Conservation (phyloP, 2,797 vertebrate genomes). For the Macropodus opercularis region DNA sequence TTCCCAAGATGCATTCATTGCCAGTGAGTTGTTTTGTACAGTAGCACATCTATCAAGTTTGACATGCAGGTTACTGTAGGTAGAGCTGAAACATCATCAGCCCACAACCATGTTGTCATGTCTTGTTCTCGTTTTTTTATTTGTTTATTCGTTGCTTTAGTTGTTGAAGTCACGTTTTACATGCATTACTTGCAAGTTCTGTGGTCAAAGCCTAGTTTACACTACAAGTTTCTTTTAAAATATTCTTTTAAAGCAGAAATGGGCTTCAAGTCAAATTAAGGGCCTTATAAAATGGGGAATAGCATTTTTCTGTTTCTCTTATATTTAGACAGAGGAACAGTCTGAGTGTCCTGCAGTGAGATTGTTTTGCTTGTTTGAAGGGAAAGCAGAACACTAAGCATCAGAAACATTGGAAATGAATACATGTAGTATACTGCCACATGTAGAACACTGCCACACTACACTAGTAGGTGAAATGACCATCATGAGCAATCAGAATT, state of each 20-base stretch:
- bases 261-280: slow-evolving; percentile 67
- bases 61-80: slow-evolving; percentile 20
- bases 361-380: slow-evolving; percentile 74
- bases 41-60: slow-evolving; percentile 21
- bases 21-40: slow-evolving; percentile 31
- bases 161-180: not conserved
- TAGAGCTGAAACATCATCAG: slow-evolving; percentile 1
- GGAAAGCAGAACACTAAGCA: slow-evolving; percentile 50
- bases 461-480: not conserved
- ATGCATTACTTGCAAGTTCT: not conserved
- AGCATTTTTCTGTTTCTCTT: slow-evolving; percentile 45
- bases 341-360: slow-evolving; percentile 67
- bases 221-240: slow-evolving; percentile 42
- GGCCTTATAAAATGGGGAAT: slow-evolving; percentile 57
- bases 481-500: not conserved
- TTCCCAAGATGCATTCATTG: slow-evolving; percentile 57
- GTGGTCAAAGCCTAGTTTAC: too few relatives aligned
- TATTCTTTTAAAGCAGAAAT: slow-evolving; percentile 47
- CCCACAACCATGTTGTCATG: not conserved
- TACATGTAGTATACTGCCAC: not conserved
- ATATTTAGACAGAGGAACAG: slow-evolving; percentile 69
- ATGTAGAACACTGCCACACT: not conserved
- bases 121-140: slow-evolving; percentile 19
- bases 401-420: slow-evolving; percentile 4
- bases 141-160: not conserved